These are phyloP conservation scores for Montipora capricornis DNA, from an alignment of 64 coral and sea anemone genomes.

Conservation along the genomic window DNA sequence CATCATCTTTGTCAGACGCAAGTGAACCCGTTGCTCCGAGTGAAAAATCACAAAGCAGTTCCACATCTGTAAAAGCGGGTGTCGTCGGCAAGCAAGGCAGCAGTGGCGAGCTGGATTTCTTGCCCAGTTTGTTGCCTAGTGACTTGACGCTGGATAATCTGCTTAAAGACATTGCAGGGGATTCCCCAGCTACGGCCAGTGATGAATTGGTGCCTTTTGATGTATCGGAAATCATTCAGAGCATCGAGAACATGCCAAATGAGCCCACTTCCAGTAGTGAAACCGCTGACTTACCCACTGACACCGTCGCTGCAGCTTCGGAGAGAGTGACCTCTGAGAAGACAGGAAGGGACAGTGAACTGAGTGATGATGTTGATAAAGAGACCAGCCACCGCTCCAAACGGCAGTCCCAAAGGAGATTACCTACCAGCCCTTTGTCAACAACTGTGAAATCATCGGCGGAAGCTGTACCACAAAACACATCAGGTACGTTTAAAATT, in stretches of 20 bases:
- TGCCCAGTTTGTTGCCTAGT: constrained; percentile 10
- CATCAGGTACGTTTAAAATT: constrained; percentile 1
- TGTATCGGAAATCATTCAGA: constrained; percentile 18
- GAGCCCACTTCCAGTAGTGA: neutral
- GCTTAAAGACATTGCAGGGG: neutral
- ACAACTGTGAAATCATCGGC: neutral
- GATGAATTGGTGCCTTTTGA: constrained; percentile 8
- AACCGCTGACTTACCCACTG: neutral
- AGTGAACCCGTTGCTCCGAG: neutral
- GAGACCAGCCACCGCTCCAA: neutral
- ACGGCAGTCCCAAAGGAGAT: constrained; percentile 21
- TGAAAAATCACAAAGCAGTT: neutral
- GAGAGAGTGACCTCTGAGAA: neutral
- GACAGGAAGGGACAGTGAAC: neutral
- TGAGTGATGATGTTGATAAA: neutral
- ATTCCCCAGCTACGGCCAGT: neutral
- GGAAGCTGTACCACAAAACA: neutral
- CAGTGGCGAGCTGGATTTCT: neutral
- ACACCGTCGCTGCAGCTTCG: neutral
- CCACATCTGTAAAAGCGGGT: neutral
- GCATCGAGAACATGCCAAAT: neutral
- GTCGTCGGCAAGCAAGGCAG: neutral
- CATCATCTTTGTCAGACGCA: neutral
- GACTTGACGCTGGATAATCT: neutral
- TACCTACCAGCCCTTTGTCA: neutral